Base-by-base conservation (phyloP, 1,140 invertebrate genomes). In the Drosophila bipectinata region DNA sequence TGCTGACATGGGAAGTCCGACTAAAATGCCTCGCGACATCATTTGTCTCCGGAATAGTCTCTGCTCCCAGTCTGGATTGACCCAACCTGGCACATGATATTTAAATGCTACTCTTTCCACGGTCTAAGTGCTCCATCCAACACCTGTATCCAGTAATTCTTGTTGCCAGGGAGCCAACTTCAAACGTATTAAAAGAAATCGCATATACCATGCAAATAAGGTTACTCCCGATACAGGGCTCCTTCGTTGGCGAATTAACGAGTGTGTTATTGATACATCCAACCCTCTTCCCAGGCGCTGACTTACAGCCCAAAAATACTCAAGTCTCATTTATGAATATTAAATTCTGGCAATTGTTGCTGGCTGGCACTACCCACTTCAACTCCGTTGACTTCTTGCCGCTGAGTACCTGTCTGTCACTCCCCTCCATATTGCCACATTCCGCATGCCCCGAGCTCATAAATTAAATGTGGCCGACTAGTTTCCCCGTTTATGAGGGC, bases 241-340 rank as follows among this genome's bases (percentile, higher is more conserved):
- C 63, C 78, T 37, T 41, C 71, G 53, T 82, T 76, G 88, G 79
- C 83, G 67, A 82, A 87, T 87, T 87, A 87, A 88, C 82, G 83
- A 82, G 59, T 76, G 48, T 59, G 78, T 78, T 72, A 87, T 82
- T 78, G 82, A 87, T 87, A 87, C 56, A 14, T 21, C 34, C 44
- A 5, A 21, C 15, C 62, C 4, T 15, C 15, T 14, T 44, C 10
- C 5, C 10, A 15, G 15, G 28, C 15, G n/a, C 7, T n/a, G 4
- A 1, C 59, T 47, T 30, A 12, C 41, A 12, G 39, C 18, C 41
- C 51, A 30, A 60, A 72, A 24, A 39, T 34, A 57, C 21, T 49
- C 26, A 55, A n/a, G n/a, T 34, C 34, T 58, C 6, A 68, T 62
- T 60, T 71, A 48, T 72, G 58, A 82, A 69, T 82, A 77, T 77